Percentiles rank a stretch among this genome's conserved stretches.
Evolutionary conservation across 2,797 vertebrate genomes (phyloP).

Genomic region (Gambelia wislizenii): DNA sequence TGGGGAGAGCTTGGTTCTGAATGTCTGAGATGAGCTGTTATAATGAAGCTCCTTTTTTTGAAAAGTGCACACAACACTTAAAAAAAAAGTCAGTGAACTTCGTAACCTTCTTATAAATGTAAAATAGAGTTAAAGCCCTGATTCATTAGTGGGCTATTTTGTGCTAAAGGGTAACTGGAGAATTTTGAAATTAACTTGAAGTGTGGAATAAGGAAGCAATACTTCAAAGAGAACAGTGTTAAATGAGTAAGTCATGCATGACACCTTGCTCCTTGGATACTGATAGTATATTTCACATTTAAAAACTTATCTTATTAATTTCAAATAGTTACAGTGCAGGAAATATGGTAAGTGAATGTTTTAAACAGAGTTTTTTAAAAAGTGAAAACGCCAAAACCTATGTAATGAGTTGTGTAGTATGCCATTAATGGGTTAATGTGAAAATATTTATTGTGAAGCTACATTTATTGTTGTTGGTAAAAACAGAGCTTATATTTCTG

Average conservation of each 20-base stretch:
- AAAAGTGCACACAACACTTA: not conserved
- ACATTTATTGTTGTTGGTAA: not conserved
- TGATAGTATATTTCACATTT: not conserved
- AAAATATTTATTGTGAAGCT: not conserved
- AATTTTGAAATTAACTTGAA: slow-evolving; percentile 9
- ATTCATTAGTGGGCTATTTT: not conserved
- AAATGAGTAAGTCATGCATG: slow-evolving; percentile 10
- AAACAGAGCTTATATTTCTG: not conserved
- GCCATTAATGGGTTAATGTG: not conserved
- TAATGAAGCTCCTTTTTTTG: not conserved
- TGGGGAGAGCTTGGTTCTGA: not conserved
- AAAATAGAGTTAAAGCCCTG: slow-evolving; percentile 33
- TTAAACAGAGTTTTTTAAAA: not conserved
- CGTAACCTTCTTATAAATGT: slow-evolving; percentile 36
- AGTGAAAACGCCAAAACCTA: not conserved
- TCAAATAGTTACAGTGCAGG: not conserved
- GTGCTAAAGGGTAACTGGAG: accelerated
- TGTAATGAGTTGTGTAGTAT: not conserved
- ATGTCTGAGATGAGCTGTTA: not conserved
- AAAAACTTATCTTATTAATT: slow-evolving; percentile 10
- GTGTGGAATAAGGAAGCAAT: not conserved
- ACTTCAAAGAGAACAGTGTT: slow-evolving; percentile 5
- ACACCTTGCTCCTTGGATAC: slow-evolving; percentile 5
- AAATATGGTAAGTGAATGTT: not conserved
- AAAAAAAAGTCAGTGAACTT: not conserved